Percentiles rank a stretch among this genome's conserved stretches.
These are phyloP conservation scores for Oscheius sp. DNA, from an alignment of 2,888 invertebrate genomes.

Conservation along the genomic window DNA sequence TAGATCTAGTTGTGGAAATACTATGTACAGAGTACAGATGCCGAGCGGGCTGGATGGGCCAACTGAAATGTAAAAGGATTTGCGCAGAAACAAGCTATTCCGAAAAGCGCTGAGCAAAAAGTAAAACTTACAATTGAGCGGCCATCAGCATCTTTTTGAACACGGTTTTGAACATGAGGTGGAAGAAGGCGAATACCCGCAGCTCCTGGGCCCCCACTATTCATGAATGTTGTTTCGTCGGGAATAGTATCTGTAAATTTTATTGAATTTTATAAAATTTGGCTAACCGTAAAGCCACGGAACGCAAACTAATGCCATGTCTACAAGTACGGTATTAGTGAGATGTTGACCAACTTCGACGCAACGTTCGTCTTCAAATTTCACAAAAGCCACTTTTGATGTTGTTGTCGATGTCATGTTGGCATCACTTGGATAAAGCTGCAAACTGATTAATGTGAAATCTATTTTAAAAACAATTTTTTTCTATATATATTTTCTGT, in stretches of 20 bases:
- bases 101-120: neutral
- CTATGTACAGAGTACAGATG: neutral
- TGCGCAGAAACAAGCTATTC: no score
- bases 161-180: constrained; percentile 85
- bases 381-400: constrained; percentile 88
- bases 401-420: constrained; percentile 51
- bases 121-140: constrained; percentile 52
- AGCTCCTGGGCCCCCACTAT: constrained; percentile 85
- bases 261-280: neutral
- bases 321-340: constrained; percentile 98
- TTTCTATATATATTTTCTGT: neutral
- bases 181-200: constrained; percentile 77
- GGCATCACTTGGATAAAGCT: constrained; percentile 66
- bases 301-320: constrained; percentile 92
- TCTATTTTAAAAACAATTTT: neutral
- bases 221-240: constrained; percentile 90
- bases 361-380: constrained; percentile 86
- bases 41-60: neutral
- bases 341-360: constrained; percentile 96
- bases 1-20: neutral
- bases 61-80: constrained; percentile 23
- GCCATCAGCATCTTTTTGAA: constrained; percentile 63
- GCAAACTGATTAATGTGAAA: constrained; percentile 28
- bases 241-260: constrained; percentile 74
- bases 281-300: constrained; percentile 76